Evolutionary conservation across 2,797 vertebrate genomes (phyloP).

Genomic region (Avahi laniger): DNA sequence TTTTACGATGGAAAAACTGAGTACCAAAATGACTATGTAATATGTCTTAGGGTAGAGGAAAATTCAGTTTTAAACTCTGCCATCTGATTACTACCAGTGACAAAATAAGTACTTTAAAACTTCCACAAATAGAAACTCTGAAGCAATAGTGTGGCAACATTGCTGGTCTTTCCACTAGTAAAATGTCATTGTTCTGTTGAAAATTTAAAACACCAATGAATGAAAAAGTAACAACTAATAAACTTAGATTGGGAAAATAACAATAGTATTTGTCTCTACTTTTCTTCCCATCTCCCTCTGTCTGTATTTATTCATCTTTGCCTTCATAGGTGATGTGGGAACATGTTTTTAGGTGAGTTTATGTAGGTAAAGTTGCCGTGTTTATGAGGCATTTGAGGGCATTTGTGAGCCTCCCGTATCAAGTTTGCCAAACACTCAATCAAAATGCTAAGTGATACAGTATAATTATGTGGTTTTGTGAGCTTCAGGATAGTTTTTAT

Average conservation of each 20-base stretch:
- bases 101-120: background rate
- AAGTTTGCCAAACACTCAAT: constrained; percentile 36
- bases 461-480: constrained; percentile 33
- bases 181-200: background rate
- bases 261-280: background rate
- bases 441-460: constrained; percentile 58
- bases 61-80: background rate
- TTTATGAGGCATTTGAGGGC: background rate
- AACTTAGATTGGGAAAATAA: background rate
- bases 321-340: no score
- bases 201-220: background rate
- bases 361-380: background rate
- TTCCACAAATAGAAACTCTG: background rate
- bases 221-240: background rate
- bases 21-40: background rate
- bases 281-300: background rate
- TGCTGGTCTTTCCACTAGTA: background rate
- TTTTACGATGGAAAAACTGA: background rate
- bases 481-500: constrained; percentile 44
- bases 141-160: background rate
- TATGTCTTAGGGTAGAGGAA: background rate
- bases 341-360: background rate
- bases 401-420: background rate
- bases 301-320: background rate
- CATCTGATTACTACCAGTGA: background rate